Base-by-base conservation (phyloP, 2,113 vertebrate species). In the Cheirogaleus medius region DNA sequence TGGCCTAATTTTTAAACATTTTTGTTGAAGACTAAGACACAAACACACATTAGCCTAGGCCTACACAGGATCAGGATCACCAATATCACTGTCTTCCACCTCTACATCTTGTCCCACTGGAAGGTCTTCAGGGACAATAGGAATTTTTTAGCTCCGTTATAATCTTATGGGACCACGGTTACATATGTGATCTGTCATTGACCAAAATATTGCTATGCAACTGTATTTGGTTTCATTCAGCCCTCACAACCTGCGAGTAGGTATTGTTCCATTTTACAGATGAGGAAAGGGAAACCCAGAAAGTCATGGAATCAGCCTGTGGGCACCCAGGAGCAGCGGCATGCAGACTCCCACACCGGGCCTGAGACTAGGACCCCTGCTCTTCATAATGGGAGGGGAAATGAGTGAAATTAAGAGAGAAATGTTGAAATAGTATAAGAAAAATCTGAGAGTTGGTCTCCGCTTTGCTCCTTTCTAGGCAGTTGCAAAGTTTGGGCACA, bases 261-360 rank as follows among this genome's bases (percentile, higher is more conserved):
- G 39, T 20, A 17, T 14, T 23, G 49, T 58, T 44, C n/a, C 27
- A 29, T 37, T 60, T 76, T 60, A 27, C 73, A 49, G 47, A 47
- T 1, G 25, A 56, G 29, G 14, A 3, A 25, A 47, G 11, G 27
- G 32, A 76, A 34, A 8, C 60, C 54, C 32, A 37, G 49, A 25
- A 66, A 74, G 76, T 44, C 20, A 11, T 12, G 44, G 3, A 9
- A 5, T 15, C 9, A 12, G 37, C 68, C 37, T 39, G 37, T 71
- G 20, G 10, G 20, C 6, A 1, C 11, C 20, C 5, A 9, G 23
- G 52, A 42, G 37, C 37, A 0, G 32, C 2, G 60, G 15, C 0
- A 3, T 29, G 3, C 3, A 8, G 49, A 56, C 13, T 49, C 60
- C 73, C 34, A 42, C 54, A 32, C 23, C 17, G 25, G n/a, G 71